Evolutionary conservation across 2,888 invertebrate species (phyloP).

Genomic region (Galeopsomyia nigrocyanea): DNA sequence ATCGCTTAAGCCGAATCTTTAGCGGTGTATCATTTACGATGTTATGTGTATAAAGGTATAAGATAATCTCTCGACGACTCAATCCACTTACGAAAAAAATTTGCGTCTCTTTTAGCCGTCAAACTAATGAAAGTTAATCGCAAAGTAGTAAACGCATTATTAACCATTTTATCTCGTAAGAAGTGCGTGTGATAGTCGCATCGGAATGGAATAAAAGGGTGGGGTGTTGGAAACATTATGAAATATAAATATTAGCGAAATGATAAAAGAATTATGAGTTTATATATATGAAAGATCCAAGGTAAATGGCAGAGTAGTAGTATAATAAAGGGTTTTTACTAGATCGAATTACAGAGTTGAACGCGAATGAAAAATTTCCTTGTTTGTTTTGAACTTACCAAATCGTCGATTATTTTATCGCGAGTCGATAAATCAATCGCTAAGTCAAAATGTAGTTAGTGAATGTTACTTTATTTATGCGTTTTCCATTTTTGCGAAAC

Average conservation of each 20-base stretch:
- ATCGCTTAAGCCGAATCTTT: conserved; percentile 51
- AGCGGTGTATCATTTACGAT: conserved; percentile 44
- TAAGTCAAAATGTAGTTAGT: conserved; percentile 44
- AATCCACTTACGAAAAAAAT: conserved; percentile 47
- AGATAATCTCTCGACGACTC: conserved; percentile 38
- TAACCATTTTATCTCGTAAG: conserved; percentile 17
- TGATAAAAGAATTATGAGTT: not conserved
- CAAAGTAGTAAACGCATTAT: conserved; percentile 22
- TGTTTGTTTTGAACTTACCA: conserved; percentile 30
- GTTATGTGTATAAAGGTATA: conserved; percentile 43
- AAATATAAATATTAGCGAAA: too few species aligned
- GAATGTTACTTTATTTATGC: conserved; percentile 29
- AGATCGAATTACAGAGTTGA: conserved; percentile 32
- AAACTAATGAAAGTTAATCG: conserved; percentile 24
- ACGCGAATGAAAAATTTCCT: conserved; percentile 14
- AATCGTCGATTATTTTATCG: conserved; percentile 40
- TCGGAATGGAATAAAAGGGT: not conserved
- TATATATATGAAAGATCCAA: conserved; percentile 33
- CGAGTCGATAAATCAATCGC: conserved; percentile 27
- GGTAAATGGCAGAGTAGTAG: conserved; percentile 39
- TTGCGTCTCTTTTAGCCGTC: conserved; percentile 46
- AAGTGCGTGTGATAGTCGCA: conserved; percentile 25
- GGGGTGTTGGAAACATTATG: conserved; percentile 13
- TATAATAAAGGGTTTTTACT: conserved; percentile 36
- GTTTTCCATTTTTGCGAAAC: conserved; percentile 21